Evolutionary conservation across 2,113 vertebrate genomes (phyloP), one percentile per base, ranked within the genome.

Genomic region (Hymenochirus boettgeri): DNA sequence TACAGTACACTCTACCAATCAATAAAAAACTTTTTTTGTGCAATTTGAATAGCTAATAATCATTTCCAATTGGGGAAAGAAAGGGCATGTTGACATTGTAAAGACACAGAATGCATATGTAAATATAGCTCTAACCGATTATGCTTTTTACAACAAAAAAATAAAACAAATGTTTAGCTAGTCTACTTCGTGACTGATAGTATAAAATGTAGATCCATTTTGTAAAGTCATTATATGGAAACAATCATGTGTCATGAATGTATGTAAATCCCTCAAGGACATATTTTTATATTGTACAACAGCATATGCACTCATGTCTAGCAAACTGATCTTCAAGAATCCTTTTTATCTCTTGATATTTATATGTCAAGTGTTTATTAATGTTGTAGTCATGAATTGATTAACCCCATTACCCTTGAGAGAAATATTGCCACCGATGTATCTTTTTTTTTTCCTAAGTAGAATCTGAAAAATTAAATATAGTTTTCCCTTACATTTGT

Each of bases 301-400:
- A 35, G 31, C 29, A 37, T 13, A 33, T 11, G 6, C 29, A 57
- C 54, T 22, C 54, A 33, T 35, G 54, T 35, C 31, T 57, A n/a
- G 54, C 19, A 37, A 22, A 35, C 9, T 57, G 54, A 37, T 29
- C 54, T 57, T 57, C 29, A 3, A 12, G 19, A 57, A 35, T 57
- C 19, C 33, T 35, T n/a, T 57, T 57, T 18, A 57, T 57, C n/a
- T 33, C 31, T 33, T 37, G 26, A 57, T 35, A n/a, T 57, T 57
- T 33, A 37, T 57, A 11, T 57, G 54, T 37, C 27, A 35, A 35
- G 54, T 33, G 54, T 57, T 57, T 37, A 57, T 57, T 57, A 21
- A 5, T 9, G 54, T 12, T 33, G 29, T 18, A 13, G 19, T 7
- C n/a, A 33, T 35, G 10, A 35, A 35, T 19, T 53, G 22, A 31